Base-by-base conservation (phyloP, 1,140 invertebrate genomes). In the Phthorimaea operculella region DNA sequence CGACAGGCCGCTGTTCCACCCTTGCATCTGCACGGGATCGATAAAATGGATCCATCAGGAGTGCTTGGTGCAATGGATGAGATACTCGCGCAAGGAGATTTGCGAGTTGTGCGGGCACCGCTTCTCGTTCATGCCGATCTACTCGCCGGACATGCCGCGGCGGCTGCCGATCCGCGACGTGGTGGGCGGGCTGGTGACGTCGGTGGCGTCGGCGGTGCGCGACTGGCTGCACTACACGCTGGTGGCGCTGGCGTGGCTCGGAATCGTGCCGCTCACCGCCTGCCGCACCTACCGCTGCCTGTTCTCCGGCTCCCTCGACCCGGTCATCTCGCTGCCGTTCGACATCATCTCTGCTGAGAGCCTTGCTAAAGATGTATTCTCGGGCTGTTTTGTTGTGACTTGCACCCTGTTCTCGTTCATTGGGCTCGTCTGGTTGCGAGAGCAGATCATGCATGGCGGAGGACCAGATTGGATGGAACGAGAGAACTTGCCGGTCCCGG, bases 31-130 rank as follows among this genome's bases (percentile, higher is more conserved):
- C 81, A 98, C 97, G 10, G 98, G 98, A 45, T 98, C 95, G 61
- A 99, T 99, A 59, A 99, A 99, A 87, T 99, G 94, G 89, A 99
- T 99, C 48, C 98, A 99, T 84, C 97, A 99, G 79, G 93, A 95
- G 72, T 96, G 93, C 77, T 85, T 95, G 33, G 90, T 95, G 58
- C 94, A 95, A 83, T 95, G 94, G 94, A 95, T 95, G 92, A 89
- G 93, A 55, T 99, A 99, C 82, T 98, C 96, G 47, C 90, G 96
- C 57, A 99, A 99, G 87, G 98, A 99, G 86, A 98, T 97, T 72
- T 99, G 98, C 87, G 98, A 99, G 86, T 87, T 99, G 61, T 99
- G 98, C 80, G 97, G 97, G 62, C 94, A 99, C 79, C 90, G 95
- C 33, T 99, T 99, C 86, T 97, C 97, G 3, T 99, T 99, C 77